Conservation (phyloP, 2,797 vertebrate genomes). For the Florisuga fusca region DNA sequence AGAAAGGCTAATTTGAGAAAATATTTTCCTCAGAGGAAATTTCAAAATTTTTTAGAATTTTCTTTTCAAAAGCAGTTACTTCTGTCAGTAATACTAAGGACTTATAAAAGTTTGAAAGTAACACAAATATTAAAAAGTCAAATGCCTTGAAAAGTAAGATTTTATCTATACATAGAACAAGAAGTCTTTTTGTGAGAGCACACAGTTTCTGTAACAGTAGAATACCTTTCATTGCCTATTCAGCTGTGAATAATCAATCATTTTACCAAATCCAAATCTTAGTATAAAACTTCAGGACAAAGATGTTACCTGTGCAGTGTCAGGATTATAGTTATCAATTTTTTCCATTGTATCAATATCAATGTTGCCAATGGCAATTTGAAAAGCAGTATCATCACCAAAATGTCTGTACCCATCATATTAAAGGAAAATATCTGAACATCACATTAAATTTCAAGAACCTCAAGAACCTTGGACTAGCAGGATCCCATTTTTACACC, state of each 20-base stretch:
- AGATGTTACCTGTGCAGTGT: conserved; percentile 74
- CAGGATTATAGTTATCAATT: conserved; percentile 90
- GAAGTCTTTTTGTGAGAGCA: neutral
- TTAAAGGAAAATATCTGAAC: conserved; percentile 12
- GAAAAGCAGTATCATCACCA: conserved; percentile 86
- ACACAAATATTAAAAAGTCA: neutral
- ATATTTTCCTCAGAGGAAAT: neutral
- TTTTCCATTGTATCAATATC: conserved; percentile 88
- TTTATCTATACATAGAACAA: neutral
- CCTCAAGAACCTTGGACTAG: neutral
- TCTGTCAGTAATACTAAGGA: neutral
- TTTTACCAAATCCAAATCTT: neutral
- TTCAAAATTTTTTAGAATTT: neutral
- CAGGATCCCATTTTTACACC: neutral
- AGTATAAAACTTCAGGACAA: neutral
- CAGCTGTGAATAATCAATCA: neutral
- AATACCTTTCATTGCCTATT: neutral
- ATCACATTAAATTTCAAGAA: neutral
- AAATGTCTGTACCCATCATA: conserved; percentile 80
- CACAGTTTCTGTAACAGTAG: neutral
- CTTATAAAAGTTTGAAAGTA: neutral
- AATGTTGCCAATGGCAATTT: conserved; percentile 94
- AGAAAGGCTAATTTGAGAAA: neutral
- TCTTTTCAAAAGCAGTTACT: neutral
- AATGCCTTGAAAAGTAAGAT: neutral